A percentile compares a stretch with the other conserved stretches of the same genome.
Conservation (phyloP, 1,140 invertebrate species). For the Phymorhynchus buccinoides region DNA sequence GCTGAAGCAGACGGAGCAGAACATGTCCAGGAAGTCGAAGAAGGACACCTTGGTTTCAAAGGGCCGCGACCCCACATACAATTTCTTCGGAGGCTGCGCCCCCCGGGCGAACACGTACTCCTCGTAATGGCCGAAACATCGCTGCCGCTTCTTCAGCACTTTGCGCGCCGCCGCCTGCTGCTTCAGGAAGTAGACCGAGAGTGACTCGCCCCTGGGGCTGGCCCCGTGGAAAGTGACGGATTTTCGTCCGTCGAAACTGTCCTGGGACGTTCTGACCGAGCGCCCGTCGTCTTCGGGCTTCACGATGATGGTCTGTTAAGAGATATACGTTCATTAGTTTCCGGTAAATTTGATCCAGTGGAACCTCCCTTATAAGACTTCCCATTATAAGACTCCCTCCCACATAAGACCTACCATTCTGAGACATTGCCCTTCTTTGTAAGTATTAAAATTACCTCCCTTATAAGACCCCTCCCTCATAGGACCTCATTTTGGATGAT, state of each 20-base stretch:
- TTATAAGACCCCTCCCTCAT: no score
- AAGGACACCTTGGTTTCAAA: conserved; percentile 69
- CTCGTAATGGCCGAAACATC: conserved; percentile 64
- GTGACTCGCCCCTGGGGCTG: conserved; percentile 65
- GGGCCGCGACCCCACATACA: conserved; percentile 66
- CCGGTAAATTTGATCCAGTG: no score
- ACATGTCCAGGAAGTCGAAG: conserved; percentile 70
- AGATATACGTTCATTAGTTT: background rate
- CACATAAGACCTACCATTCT: no score
- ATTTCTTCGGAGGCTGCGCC: conserved; percentile 41
- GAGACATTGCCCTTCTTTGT: no score
- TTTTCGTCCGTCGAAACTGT: conserved; percentile 57
- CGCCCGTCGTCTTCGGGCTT: conserved; percentile 63
- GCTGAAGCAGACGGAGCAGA: conserved; percentile 66
- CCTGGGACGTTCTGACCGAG: conserved; percentile 55
- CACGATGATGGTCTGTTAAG: conserved; percentile 54
- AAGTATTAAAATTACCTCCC: no score
- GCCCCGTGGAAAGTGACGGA: conserved; percentile 65
- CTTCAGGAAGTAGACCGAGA: conserved; percentile 69
- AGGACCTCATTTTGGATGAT: no score
- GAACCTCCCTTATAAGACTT: no score
- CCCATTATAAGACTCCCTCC: no score
- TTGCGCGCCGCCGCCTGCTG: conserved; percentile 60
- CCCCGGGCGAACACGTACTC: conserved; percentile 64
- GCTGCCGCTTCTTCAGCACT: conserved; percentile 64